These are phyloP conservation scores for Cephus nigrinus DNA, from an alignment of 2,888 invertebrate genomes.

Conservation along the genomic window DNA sequence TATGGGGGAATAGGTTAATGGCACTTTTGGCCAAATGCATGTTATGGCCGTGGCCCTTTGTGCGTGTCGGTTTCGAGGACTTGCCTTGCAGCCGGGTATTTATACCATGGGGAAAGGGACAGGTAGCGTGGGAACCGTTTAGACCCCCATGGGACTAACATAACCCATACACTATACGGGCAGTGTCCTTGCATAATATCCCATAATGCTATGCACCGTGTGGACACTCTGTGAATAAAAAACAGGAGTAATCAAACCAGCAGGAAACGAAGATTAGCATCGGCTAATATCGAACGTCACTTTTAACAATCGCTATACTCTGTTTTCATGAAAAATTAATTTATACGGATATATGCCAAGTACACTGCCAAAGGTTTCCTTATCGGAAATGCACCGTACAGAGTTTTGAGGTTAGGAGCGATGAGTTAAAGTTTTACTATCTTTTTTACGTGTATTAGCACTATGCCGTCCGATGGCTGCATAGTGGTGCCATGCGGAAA, in stretches of 20 bases:
- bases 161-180: neutral
- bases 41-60: neutral
- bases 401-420: neutral
- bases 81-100: slow-evolving; percentile 39
- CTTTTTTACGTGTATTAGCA: too few species aligned
- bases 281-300: neutral
- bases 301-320: neutral
- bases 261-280: neutral
- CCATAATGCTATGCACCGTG: neutral
- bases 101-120: slow-evolving; percentile 39
- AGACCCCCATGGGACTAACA: slow-evolving; percentile 52
- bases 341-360: neutral
- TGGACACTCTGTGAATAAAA: neutral
- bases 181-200: neutral
- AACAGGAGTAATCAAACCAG: neutral
- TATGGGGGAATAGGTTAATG: neutral
- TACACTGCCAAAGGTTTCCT: neutral
- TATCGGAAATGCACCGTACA: neutral
- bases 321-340: neutral
- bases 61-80: neutral
- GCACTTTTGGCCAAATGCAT: neutral
- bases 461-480: too few species aligned
- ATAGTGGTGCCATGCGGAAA: too few species aligned
- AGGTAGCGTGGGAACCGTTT: slow-evolving; percentile 64
- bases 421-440: neutral